Percentiles rank a stretch among this genome's conserved stretches.
Evolutionary conservation across 2,888 invertebrate genomes (phyloP).

Genomic region (Lamproptera curius): DNA sequence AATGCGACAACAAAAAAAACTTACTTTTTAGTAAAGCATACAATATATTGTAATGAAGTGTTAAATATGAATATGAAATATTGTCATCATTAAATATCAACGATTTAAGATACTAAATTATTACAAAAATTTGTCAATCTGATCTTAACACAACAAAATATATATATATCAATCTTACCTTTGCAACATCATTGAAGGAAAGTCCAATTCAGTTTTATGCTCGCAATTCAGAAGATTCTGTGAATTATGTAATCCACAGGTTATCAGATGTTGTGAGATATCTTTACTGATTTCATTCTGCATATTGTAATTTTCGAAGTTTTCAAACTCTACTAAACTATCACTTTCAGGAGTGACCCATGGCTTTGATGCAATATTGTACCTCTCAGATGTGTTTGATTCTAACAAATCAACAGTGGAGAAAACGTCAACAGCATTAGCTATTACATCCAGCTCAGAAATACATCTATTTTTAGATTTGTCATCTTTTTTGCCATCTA

Average conservation of each 20-base stretch:
- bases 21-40: too few relatives aligned
- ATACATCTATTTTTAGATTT: slow-evolving; percentile 29
- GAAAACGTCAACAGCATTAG: slow-evolving; percentile 51
- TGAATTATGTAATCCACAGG: slow-evolving; percentile 36
- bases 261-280: slow-evolving; percentile 43
- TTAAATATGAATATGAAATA: too few relatives aligned
- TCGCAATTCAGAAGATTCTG: slow-evolving; percentile 36
- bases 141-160: too few relatives aligned
- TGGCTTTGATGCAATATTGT: slow-evolving; percentile 43
- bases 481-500: slow-evolving; percentile 24
- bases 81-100: too few relatives aligned
- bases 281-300: slow-evolving; percentile 42
- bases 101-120: too few relatives aligned
- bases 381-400: slow-evolving; percentile 27
- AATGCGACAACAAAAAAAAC: too few relatives aligned
- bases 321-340: slow-evolving; percentile 59
- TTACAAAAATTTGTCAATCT: too few relatives aligned
- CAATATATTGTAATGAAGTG: too few relatives aligned
- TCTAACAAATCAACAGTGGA: slow-evolving; percentile 57
- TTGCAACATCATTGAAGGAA: slow-evolving; percentile 47
- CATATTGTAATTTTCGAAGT: slow-evolving; percentile 41
- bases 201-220: slow-evolving; percentile 33
- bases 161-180: slow-evolving; percentile 52
- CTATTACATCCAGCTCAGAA: slow-evolving; percentile 39
- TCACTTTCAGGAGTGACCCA: slow-evolving; percentile 49